Percentiles rank a stretch among this genome's conserved stretches.
phyloP scores from a whole-genome alignment of 1,140 invertebrate genomes.

The Hycleus cichorii region DNA sequence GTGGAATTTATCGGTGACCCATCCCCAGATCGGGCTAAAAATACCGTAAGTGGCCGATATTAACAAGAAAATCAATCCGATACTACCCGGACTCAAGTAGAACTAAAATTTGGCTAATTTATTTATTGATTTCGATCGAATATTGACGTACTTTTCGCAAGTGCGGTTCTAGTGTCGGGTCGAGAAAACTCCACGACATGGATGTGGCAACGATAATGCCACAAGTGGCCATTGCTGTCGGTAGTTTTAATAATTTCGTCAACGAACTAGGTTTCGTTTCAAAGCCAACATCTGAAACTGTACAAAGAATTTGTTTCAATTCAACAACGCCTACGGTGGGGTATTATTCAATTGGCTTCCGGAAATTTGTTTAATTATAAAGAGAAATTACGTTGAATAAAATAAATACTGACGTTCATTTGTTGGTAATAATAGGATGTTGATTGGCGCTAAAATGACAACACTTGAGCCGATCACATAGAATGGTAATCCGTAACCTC shows the following conservation, averaged over 20 bases:
- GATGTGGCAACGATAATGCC: slow-evolving; percentile 59
- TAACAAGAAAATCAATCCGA: slow-evolving; percentile 66
- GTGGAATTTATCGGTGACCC: slow-evolving; percentile 58
- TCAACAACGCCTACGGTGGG: not conserved
- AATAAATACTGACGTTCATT: slow-evolving; percentile 45
- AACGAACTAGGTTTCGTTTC: slow-evolving; percentile 49
- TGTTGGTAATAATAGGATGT: slow-evolving; percentile 52
- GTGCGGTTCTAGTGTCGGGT: slow-evolving; percentile 71
- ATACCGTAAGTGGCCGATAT: slow-evolving; percentile 65
- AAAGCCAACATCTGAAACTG: too few species aligned
- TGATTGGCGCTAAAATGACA: slow-evolving; percentile 57
- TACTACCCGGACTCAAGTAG: slow-evolving; percentile 54
- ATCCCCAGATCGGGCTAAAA: slow-evolving; percentile 66
- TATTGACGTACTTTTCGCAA: slow-evolving; percentile 48
- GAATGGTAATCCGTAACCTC: slow-evolving; percentile 69
- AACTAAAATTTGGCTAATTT: slow-evolving; percentile 44
- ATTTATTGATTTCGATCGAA: not conserved
- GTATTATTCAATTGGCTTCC: slow-evolving; percentile 1
- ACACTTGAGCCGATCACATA: slow-evolving; percentile 59
- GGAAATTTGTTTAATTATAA: not conserved
- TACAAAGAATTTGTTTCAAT: too few species aligned
- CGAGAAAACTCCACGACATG: slow-evolving; percentile 65
- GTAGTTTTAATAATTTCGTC: slow-evolving; percentile 55
- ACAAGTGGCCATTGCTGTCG: slow-evolving; percentile 58
- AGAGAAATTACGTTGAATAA: not conserved